Evolutionary conservation across 2,797 vertebrate genomes (phyloP), one percentile per base, ranked within the genome.

Genomic region (Lates japonicus): DNA sequence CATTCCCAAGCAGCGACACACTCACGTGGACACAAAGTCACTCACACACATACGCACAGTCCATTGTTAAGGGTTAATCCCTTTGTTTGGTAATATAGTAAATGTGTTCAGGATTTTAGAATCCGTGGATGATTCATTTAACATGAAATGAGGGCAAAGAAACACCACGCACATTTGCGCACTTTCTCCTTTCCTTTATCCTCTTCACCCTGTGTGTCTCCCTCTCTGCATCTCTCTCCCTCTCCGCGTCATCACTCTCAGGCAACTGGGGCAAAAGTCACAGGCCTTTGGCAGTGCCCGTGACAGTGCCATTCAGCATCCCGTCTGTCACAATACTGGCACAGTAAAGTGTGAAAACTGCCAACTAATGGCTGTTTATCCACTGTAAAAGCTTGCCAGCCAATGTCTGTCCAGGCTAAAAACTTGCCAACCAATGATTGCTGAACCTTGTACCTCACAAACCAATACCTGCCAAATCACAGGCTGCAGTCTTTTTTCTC

Each of bases 271-370:
- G 84, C 87, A 91, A 70, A 90, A 87, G 87, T 91, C 87, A 79
- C 19, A n/a, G 85, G 61, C 76, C 88, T 73, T 67, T 84, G 87
- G 88, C 91, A 78, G 80, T 4, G 67, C 67, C 61, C 55, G 67
- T 74, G 77, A 74, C 83, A 61, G 74, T 63, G 60, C 79, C 70
- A 42, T 86, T 84, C 82, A 78, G 81, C 86, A 87, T 87, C 87
- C 90, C 67, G 82, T 86, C 90, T 87, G 88, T 93, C 91, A 87
- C 86, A 86, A 82, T 66, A 55, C 85, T 88, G 90, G 87, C 90
- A 79, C 59, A 2, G 65, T 41, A n/a, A 1, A n/a, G 58, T 58
- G 80, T 49, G 37, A 42, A 66, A 58, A 25, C 84, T 78, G 87
- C 92, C 91, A 91, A 51, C 83, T 78, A 80, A 80, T 86, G 80